phyloP scores from a whole-genome alignment of 2,797 vertebrate genomes.

The Tarsius wallacei region DNA sequence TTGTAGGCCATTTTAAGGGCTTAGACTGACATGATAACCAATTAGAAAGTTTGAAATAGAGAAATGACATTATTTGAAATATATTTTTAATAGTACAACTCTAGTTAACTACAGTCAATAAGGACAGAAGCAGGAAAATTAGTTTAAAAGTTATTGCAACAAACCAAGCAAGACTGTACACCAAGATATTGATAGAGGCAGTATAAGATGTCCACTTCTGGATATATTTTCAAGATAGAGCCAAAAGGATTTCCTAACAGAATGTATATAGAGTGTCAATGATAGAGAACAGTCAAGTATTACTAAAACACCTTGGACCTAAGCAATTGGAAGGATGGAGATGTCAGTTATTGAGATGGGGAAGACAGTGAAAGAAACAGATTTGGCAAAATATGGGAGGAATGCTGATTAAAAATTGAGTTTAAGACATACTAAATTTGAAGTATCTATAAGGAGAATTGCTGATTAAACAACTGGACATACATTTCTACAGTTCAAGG shows the following conservation, averaged over 20 bases:
- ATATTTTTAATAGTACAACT: constrained; percentile 32
- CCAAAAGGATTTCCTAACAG: constrained; percentile 37
- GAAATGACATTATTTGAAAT: background rate
- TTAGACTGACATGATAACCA: background rate
- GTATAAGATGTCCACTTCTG: constrained; percentile 21
- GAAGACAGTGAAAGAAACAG: constrained; percentile 3
- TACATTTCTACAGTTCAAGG: background rate
- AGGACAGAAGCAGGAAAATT: background rate
- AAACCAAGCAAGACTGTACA: background rate
- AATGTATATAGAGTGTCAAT: background rate
- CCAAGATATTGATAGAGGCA: background rate
- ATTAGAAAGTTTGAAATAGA: background rate
- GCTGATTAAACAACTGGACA: background rate
- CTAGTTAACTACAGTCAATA: background rate
- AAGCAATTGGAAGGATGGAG: too few species aligned
- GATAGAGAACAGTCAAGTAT: background rate
- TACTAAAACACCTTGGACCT: background rate
- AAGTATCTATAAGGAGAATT: background rate
- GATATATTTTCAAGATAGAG: constrained; percentile 12
- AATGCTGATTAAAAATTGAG: constrained; percentile 28
- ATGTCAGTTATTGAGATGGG: background rate
- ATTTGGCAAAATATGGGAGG: background rate
- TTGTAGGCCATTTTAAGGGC: constrained; percentile 12
- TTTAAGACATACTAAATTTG: constrained; percentile 12
- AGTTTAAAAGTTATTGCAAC: background rate